A percentile compares a stretch with the other conserved stretches of the same genome.
These are phyloP conservation scores for Eclectus roratus DNA, from an alignment of 2,113 vertebrate genomes.

Conservation along the genomic window DNA sequence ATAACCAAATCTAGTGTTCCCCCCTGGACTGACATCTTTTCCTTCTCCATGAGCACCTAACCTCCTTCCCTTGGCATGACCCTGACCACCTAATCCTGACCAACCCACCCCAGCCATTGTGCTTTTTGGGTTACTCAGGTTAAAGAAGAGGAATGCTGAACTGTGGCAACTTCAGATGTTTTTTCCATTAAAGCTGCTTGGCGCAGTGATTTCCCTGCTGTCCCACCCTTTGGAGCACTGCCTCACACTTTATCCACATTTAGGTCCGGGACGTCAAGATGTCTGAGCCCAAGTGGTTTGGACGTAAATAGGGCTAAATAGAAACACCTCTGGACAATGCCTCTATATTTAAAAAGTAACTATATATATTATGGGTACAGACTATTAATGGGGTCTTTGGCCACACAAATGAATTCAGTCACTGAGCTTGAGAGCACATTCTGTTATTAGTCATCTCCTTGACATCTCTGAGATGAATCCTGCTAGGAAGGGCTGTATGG, in stretches of 20 bases:
- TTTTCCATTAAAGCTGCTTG: constrained; percentile 32
- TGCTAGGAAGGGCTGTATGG: not conserved
- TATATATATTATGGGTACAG: constrained; percentile 21
- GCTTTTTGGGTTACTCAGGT: not conserved
- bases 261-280: not conserved
- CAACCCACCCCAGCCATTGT: not conserved
- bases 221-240: constrained; percentile 17
- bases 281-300: constrained; percentile 29
- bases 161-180: not conserved
- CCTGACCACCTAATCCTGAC: not conserved
- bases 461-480: not conserved
- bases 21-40: not conserved
- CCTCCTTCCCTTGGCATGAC: not conserved
- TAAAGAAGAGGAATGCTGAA: not conserved
- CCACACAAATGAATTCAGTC: not conserved
- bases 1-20: not conserved
- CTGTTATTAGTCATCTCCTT: not conserved
- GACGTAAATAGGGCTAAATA: constrained; percentile 3
- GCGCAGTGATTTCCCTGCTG: not conserved
- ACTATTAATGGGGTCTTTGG: constrained; percentile 14
- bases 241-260: not conserved
- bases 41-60: not conserved
- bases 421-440: not conserved
- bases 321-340: constrained; percentile 52
- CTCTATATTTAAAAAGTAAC: constrained; percentile 33